These are phyloP conservation scores for Ichneumoninae sp. DNA, from an alignment of 2,888 invertebrate genomes.

Conservation along the genomic window DNA sequence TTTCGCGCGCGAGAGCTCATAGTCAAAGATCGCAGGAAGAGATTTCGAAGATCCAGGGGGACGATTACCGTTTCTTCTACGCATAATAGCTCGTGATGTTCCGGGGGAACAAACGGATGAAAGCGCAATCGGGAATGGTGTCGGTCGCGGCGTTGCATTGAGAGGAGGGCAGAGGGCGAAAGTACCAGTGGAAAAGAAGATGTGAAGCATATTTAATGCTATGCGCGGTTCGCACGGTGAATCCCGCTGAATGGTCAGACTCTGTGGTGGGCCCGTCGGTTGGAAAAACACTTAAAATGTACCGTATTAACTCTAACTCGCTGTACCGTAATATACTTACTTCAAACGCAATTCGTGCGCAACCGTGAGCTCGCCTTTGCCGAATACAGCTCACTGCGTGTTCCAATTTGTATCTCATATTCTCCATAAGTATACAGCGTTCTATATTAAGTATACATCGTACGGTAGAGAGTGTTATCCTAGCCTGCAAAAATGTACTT, in stretches of 20 bases:
- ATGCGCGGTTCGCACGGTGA: not conserved
- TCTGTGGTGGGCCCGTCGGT: not conserved
- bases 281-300: not conserved
- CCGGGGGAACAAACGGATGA: constrained; percentile 47
- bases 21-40: constrained; percentile 55
- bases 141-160: constrained; percentile 2
- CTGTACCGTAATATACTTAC: constrained; percentile 10
- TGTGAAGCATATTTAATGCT: not conserved
- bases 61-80: constrained; percentile 53
- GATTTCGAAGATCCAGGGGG: constrained; percentile 58
- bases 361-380: not conserved
- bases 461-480: not conserved
- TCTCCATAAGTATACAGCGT: not conserved
- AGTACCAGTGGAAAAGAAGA: constrained; percentile 20
- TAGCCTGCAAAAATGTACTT: not conserved
- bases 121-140: constrained; percentile 17
- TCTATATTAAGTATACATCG: not conserved
- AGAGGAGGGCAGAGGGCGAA: constrained; percentile 26
- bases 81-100: constrained; percentile 32
- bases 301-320: constrained; percentile 13
- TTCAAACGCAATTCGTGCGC: constrained; percentile 14
- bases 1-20: constrained; percentile 48
- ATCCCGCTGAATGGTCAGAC: not conserved
- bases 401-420: constrained; percentile 17
- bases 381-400: constrained; percentile 6